phyloP scores from a whole-genome alignment of 2,113 vertebrate species.

The Hepsetus odoe region DNA sequence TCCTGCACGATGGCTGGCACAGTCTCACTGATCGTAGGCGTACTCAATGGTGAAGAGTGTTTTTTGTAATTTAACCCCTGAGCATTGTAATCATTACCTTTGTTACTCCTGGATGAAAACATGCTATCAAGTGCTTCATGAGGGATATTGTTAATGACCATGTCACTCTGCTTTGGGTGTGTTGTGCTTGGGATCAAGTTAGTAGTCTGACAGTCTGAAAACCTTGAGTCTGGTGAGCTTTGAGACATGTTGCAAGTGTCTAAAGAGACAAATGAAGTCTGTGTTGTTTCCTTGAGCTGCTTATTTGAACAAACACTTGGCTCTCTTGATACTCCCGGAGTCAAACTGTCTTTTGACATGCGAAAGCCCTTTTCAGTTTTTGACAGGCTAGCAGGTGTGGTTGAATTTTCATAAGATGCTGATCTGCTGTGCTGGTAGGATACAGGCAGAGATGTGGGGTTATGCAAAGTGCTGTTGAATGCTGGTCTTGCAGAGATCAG shows the following conservation, averaged over 20 bases:
- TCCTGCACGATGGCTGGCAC: slow-evolving; percentile 31
- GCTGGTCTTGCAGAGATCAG: slow-evolving; percentile 65
- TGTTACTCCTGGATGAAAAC: slow-evolving; percentile 18
- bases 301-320: background rate
- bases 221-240: slow-evolving; percentile 7
- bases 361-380: slow-evolving; percentile 17
- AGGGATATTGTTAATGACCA: slow-evolving; percentile 14
- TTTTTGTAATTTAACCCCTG: slow-evolving; percentile 19
- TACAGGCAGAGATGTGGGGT: slow-evolving; percentile 42
- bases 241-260: slow-evolving; percentile 28
- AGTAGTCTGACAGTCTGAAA: slow-evolving; percentile 21
- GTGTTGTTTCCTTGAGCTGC: background rate
- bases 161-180: slow-evolving; percentile 23
- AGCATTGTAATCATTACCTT: background rate
- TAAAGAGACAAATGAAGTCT: background rate
- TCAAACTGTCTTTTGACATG: background rate
- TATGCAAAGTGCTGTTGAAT: slow-evolving; percentile 45
- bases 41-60: background rate
- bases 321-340: slow-evolving; percentile 1
- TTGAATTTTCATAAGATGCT: slow-evolving; percentile 19
- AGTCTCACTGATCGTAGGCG: slow-evolving; percentile 1
- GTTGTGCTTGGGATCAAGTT: background rate
- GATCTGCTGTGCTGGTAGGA: slow-evolving; percentile 6
- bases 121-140: slow-evolving; percentile 12
- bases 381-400: background rate